These are phyloP conservation scores for Neosilurus hyrtlii DNA, from an alignment of 2,797 vertebrate species.

Conservation along the genomic window DNA sequence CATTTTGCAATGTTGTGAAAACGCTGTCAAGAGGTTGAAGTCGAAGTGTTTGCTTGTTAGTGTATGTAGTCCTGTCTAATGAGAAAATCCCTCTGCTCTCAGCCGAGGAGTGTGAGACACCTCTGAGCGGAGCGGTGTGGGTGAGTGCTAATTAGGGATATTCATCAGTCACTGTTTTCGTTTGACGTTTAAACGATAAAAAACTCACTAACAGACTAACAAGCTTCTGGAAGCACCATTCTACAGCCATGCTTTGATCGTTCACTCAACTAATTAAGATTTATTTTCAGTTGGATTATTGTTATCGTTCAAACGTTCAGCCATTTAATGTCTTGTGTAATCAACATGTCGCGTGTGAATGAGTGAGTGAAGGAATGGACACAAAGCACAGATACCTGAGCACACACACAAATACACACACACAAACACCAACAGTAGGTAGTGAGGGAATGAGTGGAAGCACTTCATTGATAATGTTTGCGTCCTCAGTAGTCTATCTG, in stretches of 20 bases:
- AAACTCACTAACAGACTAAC: constrained; percentile 14
- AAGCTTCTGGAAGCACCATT: constrained; percentile 1
- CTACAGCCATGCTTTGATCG: neutral
- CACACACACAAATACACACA: neutral
- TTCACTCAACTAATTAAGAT: neutral
- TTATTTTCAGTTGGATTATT: neutral
- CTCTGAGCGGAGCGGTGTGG: constrained; percentile 36
- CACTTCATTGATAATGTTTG: constrained; percentile 21
- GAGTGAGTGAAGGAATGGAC: constrained; percentile 7
- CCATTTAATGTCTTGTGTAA: constrained; percentile 21
- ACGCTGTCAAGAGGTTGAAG: neutral
- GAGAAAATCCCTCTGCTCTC: constrained; percentile 41
- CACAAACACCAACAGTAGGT: neutral
- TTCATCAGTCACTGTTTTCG: constrained; percentile 36
- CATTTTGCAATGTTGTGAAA: neutral
- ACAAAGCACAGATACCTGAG: neutral
- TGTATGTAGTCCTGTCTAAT: constrained; percentile 38
- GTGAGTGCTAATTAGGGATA: constrained; percentile 46
- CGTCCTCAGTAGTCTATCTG: constrained; percentile 17
- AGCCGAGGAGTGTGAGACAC: constrained; percentile 52
- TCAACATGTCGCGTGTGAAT: constrained; percentile 24
- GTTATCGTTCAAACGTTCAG: constrained; percentile 41
- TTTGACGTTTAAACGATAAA: constrained; percentile 40
- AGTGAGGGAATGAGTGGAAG: neutral
- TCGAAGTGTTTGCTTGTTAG: constrained; percentile 20